Evolutionary conservation across 2,797 vertebrate species (phyloP), one percentile per base, ranked within the genome.

Genomic region (Hybognathus amarus): DNA sequence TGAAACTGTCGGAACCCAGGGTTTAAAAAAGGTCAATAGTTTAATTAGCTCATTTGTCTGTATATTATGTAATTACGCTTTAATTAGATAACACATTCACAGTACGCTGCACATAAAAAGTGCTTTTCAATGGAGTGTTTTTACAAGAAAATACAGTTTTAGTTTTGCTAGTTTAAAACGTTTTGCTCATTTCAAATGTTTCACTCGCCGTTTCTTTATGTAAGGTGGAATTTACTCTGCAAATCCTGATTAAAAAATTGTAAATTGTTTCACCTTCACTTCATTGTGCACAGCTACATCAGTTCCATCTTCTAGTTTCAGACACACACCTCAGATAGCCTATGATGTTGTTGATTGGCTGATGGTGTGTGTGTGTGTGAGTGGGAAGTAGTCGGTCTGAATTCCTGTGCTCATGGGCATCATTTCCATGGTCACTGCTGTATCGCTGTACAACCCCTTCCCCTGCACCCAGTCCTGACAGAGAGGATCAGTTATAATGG

Each of bases 371-470:
- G 30, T 38, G 50, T 76, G 52, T 40, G 74, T 64, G 59, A 47
- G 59, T 22, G 38, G 64, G 74, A 68, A 69, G 40, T 50, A 77
- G 74, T 52, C 24, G 40, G 12, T 63, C 40, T 80, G 27, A n/a
- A 47, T 70, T 80, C 27, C 24, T 61, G 47, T 69, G 74, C 80
- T 77, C 79, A 63, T 82, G 79, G 68, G 63, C 69, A 83, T 79
- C 13, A 70, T 79, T 82, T 86, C 40, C 81, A 82, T 66, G 70
- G 59, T 79, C 80, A 82, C 80, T 50, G 13, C 56, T 70, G 24
- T n/a, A 73, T 78, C 12, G 22, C 22, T 59, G 15, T 33, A 59
- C 36, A 40, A 33, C 77, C 78, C 73, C 27, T 22, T 45, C 47
- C 47, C 61, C 47, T 74, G 38, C 81, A 79, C 45, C 30, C 54